Conservation (phyloP, 2,797 vertebrate genomes). For the Arnoldichthys spilopterus region DNA sequence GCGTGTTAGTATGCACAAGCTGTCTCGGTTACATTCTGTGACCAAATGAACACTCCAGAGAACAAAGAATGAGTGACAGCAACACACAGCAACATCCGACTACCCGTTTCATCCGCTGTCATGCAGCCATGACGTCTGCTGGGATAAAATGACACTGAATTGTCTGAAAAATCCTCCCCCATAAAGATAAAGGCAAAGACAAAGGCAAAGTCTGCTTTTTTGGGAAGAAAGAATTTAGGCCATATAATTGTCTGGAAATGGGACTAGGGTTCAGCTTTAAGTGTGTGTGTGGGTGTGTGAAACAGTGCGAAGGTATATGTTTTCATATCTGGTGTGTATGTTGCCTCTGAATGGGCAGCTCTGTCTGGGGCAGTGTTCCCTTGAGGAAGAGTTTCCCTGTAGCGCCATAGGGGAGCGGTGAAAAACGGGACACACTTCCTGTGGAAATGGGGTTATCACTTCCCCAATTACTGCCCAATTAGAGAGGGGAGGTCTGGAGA, state of each 20-base stretch:
- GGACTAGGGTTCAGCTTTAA: constrained; percentile 38
- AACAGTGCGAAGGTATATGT: neutral
- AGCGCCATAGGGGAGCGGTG: constrained; percentile 62
- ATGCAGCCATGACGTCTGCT: neutral
- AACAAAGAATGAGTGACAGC: constrained; percentile 10
- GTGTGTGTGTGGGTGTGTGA: constrained; percentile 58
- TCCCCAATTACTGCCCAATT: constrained; percentile 78
- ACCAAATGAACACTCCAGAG: neutral
- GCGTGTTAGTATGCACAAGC: neutral
- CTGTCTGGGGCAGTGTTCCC: constrained; percentile 72
- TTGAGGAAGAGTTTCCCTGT: constrained; percentile 68
- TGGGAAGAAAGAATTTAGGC: neutral
- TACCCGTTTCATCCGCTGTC: constrained; percentile 8
- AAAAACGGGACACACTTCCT: constrained; percentile 79
- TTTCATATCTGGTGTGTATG: constrained; percentile 53
- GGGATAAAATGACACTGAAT: constrained; percentile 2
- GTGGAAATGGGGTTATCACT: constrained; percentile 83
- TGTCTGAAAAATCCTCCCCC: neutral
- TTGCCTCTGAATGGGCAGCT: constrained; percentile 62
- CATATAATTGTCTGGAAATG: constrained; percentile 44
- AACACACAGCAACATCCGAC: constrained; percentile 11
- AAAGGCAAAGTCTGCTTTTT: constrained; percentile 3
- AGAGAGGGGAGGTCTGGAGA: constrained; percentile 65
- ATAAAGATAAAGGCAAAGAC: neutral
- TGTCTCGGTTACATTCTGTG: neutral